These are phyloP conservation scores for Thecocarcelia acutangulata DNA, from an alignment of 2,888 invertebrate species.

Conservation along the genomic window DNA sequence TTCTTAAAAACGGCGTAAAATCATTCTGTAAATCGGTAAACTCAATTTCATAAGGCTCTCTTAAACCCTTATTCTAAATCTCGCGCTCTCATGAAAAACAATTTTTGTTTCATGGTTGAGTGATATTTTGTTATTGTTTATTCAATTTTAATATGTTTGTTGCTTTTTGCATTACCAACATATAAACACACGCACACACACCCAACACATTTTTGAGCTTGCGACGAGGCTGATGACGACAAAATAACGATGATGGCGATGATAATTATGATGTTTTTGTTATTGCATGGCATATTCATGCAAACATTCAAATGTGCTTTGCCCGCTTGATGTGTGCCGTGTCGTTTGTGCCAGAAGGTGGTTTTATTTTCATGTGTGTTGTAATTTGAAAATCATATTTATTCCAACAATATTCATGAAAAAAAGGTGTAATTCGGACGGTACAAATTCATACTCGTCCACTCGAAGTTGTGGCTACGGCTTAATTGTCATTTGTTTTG, in stretches of 20 bases:
- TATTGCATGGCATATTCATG: conserved; percentile 16
- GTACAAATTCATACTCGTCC: conserved; percentile 20
- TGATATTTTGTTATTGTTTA: conserved; percentile 58
- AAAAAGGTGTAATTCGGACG: conserved; percentile 22
- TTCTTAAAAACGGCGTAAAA: conserved; percentile 54
- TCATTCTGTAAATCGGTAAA: conserved; percentile 33
- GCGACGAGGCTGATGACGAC: conserved; percentile 34
- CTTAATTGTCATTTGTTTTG: conserved; percentile 67
- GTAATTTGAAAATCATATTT: conserved; percentile 62
- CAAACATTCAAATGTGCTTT: not conserved
- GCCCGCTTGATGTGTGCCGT: conserved; percentile 13
- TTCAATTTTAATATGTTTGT: conserved; percentile 54
- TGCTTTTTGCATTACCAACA: conserved; percentile 31
- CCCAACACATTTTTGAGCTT: not conserved
- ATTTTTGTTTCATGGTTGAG: conserved; percentile 54
- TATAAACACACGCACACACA: not conserved
- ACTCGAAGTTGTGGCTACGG: conserved; percentile 53
- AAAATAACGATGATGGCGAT: conserved; percentile 3
- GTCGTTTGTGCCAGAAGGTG: conserved; percentile 42
- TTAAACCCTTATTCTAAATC: conserved; percentile 56
- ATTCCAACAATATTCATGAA: conserved; percentile 32
- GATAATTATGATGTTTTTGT: conserved; percentile 25
- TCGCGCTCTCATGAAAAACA: conserved; percentile 29
- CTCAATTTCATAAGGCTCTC: conserved; percentile 38
- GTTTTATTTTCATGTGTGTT: conserved; percentile 49